phyloP scores from a whole-genome alignment of 2,888 invertebrate species.

The Allacma fusca region DNA sequence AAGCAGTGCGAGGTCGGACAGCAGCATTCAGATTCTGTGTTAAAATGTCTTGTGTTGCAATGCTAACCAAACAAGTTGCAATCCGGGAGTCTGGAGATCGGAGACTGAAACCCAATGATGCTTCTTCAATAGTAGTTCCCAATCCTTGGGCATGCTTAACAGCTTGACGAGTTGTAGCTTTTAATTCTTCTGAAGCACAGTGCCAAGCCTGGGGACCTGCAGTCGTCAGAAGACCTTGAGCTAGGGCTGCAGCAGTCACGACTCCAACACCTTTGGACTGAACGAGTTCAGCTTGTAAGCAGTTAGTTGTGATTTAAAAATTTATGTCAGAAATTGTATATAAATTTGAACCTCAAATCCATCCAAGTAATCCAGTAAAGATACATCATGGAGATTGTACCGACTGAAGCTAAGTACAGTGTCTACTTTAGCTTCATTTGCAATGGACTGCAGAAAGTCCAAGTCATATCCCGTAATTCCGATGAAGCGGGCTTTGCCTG shows the following conservation, averaged over 20 bases:
- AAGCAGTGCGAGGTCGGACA: constrained; percentile 71
- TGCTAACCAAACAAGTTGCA: constrained; percentile 78
- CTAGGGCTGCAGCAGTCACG: constrained; percentile 84
- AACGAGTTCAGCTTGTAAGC: too few relatives aligned
- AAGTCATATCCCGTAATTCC: constrained; percentile 90
- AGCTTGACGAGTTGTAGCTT: constrained; percentile 71
- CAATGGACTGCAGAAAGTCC: constrained; percentile 75
- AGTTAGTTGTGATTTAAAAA: background rate
- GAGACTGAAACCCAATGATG: constrained; percentile 53
- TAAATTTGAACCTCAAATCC: constrained; percentile 74
- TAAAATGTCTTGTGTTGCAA: constrained; percentile 73
- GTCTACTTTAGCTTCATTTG: constrained; percentile 73
- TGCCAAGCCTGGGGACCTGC: constrained; percentile 82
- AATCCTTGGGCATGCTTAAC: constrained; percentile 62
- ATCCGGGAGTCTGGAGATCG: constrained; percentile 65
- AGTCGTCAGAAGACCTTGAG: constrained; percentile 83
- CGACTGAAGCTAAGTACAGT: constrained; percentile 81
- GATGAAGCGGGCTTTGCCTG: constrained; percentile 76
- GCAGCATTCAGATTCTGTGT: constrained; percentile 72
- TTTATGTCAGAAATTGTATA: background rate
- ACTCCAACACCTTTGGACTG: constrained; percentile 78
- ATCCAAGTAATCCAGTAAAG: constrained; percentile 76
- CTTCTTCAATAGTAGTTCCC: constrained; percentile 56
- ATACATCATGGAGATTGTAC: constrained; percentile 80
- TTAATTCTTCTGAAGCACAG: constrained; percentile 74